phyloP scores from a whole-genome alignment of 2,888 invertebrate species.

The Synergus gifuensis region DNA sequence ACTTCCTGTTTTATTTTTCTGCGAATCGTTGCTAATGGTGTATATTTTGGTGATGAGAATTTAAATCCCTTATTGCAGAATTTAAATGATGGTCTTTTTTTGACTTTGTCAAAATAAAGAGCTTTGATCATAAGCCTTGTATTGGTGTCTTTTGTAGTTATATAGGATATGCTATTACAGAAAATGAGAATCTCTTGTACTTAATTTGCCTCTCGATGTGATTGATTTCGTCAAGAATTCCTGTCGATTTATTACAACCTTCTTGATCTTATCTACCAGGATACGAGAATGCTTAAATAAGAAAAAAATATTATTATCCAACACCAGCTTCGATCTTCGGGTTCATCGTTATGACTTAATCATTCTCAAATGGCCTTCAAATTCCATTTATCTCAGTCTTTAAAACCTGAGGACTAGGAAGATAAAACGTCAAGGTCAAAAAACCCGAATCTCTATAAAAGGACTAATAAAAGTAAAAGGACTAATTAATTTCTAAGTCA shows the following conservation, averaged over 20 bases:
- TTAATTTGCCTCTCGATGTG: background rate
- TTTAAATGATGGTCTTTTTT: too few species aligned
- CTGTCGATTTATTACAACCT: background rate
- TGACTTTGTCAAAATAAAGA: too few species aligned
- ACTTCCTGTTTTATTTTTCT: background rate
- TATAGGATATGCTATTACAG: too few species aligned
- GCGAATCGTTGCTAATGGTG: background rate
- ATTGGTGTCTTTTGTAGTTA: too few species aligned
- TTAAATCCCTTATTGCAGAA: too few species aligned
- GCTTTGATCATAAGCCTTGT: too few species aligned
- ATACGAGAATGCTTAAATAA: conserved; percentile 5
- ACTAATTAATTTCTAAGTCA: background rate
- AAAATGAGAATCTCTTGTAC: background rate
- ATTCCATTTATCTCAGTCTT: background rate
- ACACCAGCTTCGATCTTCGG: background rate
- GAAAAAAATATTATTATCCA: background rate
- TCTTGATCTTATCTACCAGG: background rate
- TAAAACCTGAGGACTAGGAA: background rate
- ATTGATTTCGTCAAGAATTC: background rate
- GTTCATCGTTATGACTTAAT: conserved; percentile 3
- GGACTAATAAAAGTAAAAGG: background rate
- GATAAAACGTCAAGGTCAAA: background rate
- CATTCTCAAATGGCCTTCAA: background rate
- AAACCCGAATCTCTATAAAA: background rate
- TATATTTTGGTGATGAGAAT: too few species aligned